A percentile compares a stretch with the other conserved stretches of the same genome.
Evolutionary conservation across 2,113 vertebrate genomes (phyloP).

Genomic region (Oreochromis niloticus): DNA sequence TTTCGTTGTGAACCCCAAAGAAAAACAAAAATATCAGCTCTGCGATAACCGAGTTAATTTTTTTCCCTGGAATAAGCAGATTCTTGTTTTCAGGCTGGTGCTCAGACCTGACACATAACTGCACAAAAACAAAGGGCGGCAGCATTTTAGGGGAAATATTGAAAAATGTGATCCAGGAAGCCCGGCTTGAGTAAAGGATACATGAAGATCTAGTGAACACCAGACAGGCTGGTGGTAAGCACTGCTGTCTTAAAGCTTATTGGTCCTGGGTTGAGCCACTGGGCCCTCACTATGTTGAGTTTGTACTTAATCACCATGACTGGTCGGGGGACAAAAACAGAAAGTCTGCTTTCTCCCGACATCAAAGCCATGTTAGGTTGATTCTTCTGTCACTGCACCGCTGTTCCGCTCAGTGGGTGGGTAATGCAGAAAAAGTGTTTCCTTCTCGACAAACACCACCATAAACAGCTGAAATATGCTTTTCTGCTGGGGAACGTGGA

Average conservation of each 20-base stretch:
- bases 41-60: neutral
- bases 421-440: neutral
- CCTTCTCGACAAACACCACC: neutral
- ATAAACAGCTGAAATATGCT: neutral
- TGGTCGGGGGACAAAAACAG: fast-evolving
- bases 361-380: neutral
- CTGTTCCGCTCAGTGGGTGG: neutral
- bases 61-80: neutral
- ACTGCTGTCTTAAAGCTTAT: neutral
- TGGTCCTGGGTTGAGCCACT: neutral
- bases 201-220: neutral
- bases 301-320: neutral
- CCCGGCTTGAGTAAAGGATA: neutral
- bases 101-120: neutral
- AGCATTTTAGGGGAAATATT: neutral
- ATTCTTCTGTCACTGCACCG: neutral
- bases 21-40: neutral
- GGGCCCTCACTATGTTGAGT: neutral
- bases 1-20: neutral
- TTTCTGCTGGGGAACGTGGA: neutral
- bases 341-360: neutral
- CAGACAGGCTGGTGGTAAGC: neutral
- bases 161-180: neutral
- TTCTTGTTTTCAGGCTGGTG: neutral
- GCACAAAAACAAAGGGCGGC: neutral